Percentiles rank a stretch among this genome's conserved stretches.
Conservation (phyloP, 2,113 vertebrate species). For the Hypomesus transpacificus region DNA sequence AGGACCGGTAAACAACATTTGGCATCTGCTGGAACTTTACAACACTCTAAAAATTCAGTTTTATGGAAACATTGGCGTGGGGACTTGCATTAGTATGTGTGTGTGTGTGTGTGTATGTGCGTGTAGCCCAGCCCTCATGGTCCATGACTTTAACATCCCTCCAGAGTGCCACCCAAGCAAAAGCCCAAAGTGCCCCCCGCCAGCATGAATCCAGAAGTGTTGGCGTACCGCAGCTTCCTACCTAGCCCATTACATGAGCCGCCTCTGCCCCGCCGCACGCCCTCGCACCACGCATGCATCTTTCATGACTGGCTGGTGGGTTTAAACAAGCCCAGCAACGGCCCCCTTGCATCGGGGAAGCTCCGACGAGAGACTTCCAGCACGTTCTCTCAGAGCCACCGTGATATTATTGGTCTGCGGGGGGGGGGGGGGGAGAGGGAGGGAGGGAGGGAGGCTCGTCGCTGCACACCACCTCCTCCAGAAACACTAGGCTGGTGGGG, state of each 20-base stretch:
- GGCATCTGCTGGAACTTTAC: conserved; percentile 39
- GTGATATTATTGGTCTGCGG: conserved; percentile 55
- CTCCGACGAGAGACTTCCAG: conserved; percentile 13
- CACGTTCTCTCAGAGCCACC: conserved; percentile 29
- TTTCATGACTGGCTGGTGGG: conserved; percentile 61
- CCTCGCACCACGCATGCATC: conserved; percentile 50
- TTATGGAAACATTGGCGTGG: conserved; percentile 16
- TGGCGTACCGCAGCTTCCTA: conserved; percentile 48
- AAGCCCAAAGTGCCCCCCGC: conserved; percentile 58
- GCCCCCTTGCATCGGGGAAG: conserved; percentile 31
- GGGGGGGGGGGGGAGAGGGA: background rate
- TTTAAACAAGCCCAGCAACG: conserved; percentile 62
- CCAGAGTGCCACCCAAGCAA: conserved; percentile 58
- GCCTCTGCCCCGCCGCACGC: conserved; percentile 26
- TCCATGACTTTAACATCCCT: conserved; percentile 65
- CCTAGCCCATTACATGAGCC: conserved; percentile 40
- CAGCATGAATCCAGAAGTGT: conserved; percentile 51
- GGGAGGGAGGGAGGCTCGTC: background rate
- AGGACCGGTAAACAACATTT: conserved; percentile 9
- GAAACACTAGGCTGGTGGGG: conserved; percentile 27
- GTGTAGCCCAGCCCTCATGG: conserved; percentile 45
- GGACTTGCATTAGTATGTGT: conserved; percentile 9
- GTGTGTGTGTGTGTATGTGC: too few relatives aligned
- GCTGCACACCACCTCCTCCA: conserved; percentile 18
- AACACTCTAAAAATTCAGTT: conserved; percentile 47